A percentile compares a stretch with the other conserved stretches of the same genome.
Evolutionary conservation across 1,140 invertebrate species (phyloP).

Genomic region (Drosophila pseudoananassae): DNA sequence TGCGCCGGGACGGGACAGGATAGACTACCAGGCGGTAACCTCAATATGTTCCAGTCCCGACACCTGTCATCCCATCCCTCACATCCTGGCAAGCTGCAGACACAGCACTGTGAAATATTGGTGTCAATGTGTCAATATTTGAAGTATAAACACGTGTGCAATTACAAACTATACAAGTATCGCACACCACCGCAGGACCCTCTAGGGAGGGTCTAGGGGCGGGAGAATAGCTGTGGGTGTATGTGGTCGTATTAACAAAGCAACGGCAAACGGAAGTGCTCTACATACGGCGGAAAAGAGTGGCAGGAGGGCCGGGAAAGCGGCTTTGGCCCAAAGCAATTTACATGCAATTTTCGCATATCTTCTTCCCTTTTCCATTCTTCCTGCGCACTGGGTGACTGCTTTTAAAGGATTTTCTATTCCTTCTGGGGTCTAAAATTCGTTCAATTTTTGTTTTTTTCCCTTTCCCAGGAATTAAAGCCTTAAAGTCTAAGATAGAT

Average conservation of each 20-base stretch:
- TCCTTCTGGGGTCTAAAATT: neutral
- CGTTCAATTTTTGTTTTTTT: neutral
- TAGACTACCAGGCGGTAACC: slow-evolving; percentile 39
- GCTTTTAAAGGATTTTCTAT: slow-evolving; percentile 11
- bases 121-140: slow-evolving; percentile 78
- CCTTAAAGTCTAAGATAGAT: no score
- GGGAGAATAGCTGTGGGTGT: neutral
- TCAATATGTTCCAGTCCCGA: slow-evolving; percentile 50
- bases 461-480: no score
- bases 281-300: slow-evolving; percentile 20
- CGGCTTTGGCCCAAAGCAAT: slow-evolving; percentile 50
- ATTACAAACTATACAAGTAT: slow-evolving; percentile 70
- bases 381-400: slow-evolving; percentile 3
- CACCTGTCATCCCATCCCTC: slow-evolving; percentile 34
- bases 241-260: slow-evolving; percentile 47
- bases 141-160: slow-evolving; percentile 77
- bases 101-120: slow-evolving; percentile 59
- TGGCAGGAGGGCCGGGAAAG: slow-evolving; percentile 5
- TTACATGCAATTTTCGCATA: slow-evolving; percentile 62
- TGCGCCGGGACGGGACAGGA: slow-evolving; percentile 9
- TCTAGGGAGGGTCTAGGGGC: neutral
- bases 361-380: slow-evolving; percentile 27
- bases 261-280: slow-evolving; percentile 52
- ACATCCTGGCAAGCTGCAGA: slow-evolving; percentile 29
- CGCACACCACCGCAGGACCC: slow-evolving; percentile 7